Conservation (phyloP, 2,888 invertebrate genomes). For the Cabera pusaria region DNA sequence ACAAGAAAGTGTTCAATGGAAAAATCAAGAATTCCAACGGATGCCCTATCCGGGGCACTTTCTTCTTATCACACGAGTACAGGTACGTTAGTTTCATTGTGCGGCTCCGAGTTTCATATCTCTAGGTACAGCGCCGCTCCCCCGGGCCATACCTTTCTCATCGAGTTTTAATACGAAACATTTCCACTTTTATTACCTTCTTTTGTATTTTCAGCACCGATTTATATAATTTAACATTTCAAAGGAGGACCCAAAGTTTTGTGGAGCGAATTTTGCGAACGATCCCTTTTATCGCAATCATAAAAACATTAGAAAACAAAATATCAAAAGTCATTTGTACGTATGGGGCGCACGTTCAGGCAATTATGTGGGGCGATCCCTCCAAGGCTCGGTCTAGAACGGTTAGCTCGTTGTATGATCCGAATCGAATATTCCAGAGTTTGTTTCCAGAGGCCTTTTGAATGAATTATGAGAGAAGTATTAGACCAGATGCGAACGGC, state of each 20-base stretch:
- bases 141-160: conserved; percentile 29
- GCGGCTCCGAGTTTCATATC: conserved; percentile 20
- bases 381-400: conserved; percentile 29
- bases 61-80: conserved; percentile 95
- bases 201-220: conserved; percentile 20
- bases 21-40: conserved; percentile 94
- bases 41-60: conserved; percentile 94
- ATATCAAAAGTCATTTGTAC: conserved; percentile 33
- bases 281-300: conserved; percentile 35
- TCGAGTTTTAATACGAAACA: conserved; percentile 31
- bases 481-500: conserved; percentile 30
- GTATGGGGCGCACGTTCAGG: conserved; percentile 30
- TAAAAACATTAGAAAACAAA: conserved; percentile 38
- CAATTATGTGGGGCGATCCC: conserved; percentile 35
- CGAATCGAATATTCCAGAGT: conserved; percentile 29
- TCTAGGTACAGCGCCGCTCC: conserved; percentile 16
- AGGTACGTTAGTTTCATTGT: conserved; percentile 66
- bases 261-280: conserved; percentile 30
- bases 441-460: conserved; percentile 26
- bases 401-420: conserved; percentile 19
- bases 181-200: conserved; percentile 27
- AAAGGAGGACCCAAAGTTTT: conserved; percentile 28
- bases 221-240: conserved; percentile 19
- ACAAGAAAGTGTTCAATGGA: conserved; percentile 92
- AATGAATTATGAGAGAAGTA: conserved; percentile 31